Conservation (phyloP, 1,140 invertebrate species). For the Brachystomella parvula region DNA sequence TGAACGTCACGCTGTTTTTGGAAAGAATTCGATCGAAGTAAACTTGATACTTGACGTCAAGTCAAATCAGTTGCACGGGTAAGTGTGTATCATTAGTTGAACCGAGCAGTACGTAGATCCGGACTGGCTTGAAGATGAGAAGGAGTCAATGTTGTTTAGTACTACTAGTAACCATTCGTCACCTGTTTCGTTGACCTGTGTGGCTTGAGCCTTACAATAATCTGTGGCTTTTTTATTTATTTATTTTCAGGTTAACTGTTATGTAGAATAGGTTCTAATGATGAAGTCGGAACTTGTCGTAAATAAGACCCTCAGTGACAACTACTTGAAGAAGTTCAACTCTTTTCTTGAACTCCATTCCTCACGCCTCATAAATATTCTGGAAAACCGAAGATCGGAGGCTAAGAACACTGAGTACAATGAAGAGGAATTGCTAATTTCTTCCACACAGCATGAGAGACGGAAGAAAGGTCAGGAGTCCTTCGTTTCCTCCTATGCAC, state of each 20-base stretch:
- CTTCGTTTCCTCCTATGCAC: conserved; percentile 17
- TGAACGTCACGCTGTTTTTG: not conserved
- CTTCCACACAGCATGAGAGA: not conserved
- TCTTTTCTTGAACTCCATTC: conserved; percentile 34
- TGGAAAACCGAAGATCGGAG: not conserved
- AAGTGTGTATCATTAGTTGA: too few species aligned
- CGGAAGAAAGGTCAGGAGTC: conserved; percentile 1
- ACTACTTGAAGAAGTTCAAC: conserved; percentile 26
- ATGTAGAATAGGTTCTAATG: too few species aligned
- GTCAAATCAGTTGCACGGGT: too few species aligned
- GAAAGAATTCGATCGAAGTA: not conserved
- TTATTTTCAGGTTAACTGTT: too few species aligned
- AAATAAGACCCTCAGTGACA: conserved; percentile 27
- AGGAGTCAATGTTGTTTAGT: too few species aligned
- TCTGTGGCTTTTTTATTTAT: too few species aligned
- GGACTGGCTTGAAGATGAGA: too few species aligned
- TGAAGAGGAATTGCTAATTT: conserved; percentile 2
- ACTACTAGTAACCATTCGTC: too few species aligned
- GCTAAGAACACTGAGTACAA: not conserved
- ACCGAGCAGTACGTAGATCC: too few species aligned
- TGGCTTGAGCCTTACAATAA: too few species aligned
- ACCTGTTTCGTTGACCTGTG: too few species aligned
- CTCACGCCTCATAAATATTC: conserved; percentile 11
- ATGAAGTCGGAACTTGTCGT: conserved; percentile 28
- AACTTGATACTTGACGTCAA: not conserved